phyloP scores from a whole-genome alignment of 2,888 invertebrate species.

The Scaeva pyrastri region DNA sequence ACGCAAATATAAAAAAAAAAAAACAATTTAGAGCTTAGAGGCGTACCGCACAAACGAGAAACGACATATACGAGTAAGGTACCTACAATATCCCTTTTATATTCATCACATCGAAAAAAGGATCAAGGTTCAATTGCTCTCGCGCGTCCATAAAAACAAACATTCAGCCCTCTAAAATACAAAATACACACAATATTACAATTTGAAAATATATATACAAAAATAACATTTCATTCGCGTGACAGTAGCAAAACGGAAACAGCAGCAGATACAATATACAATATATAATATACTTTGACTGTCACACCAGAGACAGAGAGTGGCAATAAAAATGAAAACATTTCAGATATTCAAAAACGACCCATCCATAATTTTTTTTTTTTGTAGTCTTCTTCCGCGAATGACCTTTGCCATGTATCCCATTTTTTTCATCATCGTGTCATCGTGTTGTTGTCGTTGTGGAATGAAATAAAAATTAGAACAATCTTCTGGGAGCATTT shows the following conservation, averaged over 20 bases:
- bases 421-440: slow-evolving; percentile 24
- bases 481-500: slow-evolving; percentile 71
- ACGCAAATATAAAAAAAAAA: background rate
- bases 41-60: slow-evolving; percentile 29
- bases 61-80: background rate
- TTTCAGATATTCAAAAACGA: slow-evolving; percentile 42
- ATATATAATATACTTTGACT: background rate
- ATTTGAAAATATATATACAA: slow-evolving; percentile 1
- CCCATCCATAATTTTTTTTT: slow-evolving; percentile 20
- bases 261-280: slow-evolving; percentile 1
- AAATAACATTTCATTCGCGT: slow-evolving; percentile 40
- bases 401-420: slow-evolving; percentile 54
- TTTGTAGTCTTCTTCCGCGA: slow-evolving; percentile 42
- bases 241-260: background rate
- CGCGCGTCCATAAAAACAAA: slow-evolving; percentile 68
- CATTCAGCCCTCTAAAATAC: slow-evolving; percentile 35
- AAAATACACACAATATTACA: too few relatives aligned
- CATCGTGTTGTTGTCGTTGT: slow-evolving; percentile 10
- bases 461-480: slow-evolving; percentile 52
- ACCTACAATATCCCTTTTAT: slow-evolving; percentile 42
- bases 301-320: slow-evolving; percentile 22
- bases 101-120: slow-evolving; percentile 24
- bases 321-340: slow-evolving; percentile 49
- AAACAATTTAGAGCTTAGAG: slow-evolving; percentile 38
- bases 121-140: slow-evolving; percentile 69